Percentiles rank a stretch among this genome's conserved stretches.
phyloP scores from a whole-genome alignment of 2,797 vertebrate genomes.

The Agapornis canus region DNA sequence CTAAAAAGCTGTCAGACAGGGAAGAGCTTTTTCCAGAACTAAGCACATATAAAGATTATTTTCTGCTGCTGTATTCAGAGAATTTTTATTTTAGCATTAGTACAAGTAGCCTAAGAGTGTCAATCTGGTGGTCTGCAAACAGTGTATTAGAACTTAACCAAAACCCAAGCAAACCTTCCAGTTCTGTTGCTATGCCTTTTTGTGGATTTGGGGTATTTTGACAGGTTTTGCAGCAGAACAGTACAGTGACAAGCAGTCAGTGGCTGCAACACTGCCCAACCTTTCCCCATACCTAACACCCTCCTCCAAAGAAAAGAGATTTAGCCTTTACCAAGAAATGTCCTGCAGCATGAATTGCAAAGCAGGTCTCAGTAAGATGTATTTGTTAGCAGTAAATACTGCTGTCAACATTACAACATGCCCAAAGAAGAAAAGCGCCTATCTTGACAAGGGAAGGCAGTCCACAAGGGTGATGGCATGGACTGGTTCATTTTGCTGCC shows the following conservation, averaged over 20 bases:
- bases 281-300: neutral
- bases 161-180: neutral
- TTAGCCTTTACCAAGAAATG: neutral
- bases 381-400: neutral
- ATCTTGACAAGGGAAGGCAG: neutral
- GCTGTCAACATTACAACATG: neutral
- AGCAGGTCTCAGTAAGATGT: neutral
- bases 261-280: neutral
- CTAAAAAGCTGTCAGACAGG: neutral
- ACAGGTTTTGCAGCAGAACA: neutral
- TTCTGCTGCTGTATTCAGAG: neutral
- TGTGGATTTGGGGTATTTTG: neutral
- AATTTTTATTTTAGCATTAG: neutral
- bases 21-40: neutral
- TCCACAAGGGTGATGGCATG: neutral
- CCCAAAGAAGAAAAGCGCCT: neutral
- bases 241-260: neutral
- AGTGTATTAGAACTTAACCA: neutral
- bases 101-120: neutral
- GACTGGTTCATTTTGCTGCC: neutral
- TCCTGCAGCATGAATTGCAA: neutral
- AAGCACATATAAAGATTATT: neutral
- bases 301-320: neutral
- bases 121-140: neutral
- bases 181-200: neutral